These are phyloP conservation scores for Aethina tumida DNA, from an alignment of 1,140 invertebrate genomes.

Conservation along the genomic window DNA sequence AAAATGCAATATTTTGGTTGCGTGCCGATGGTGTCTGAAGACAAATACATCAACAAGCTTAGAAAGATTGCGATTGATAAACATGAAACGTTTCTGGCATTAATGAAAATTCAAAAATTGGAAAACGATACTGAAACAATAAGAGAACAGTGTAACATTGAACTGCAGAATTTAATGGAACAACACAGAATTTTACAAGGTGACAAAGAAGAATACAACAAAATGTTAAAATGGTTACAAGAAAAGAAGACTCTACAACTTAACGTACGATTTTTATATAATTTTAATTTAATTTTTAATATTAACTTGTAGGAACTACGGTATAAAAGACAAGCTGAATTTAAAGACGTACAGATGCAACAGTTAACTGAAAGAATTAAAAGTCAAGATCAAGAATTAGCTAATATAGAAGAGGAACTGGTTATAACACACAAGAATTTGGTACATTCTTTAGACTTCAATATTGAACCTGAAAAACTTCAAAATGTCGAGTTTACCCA, in stretches of 20 bases:
- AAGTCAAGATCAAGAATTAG: slow-evolving; percentile 29
- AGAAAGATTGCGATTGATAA: slow-evolving; percentile 21
- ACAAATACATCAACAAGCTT: slow-evolving; percentile 27
- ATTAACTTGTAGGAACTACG: slow-evolving; percentile 26
- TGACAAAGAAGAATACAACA: slow-evolving; percentile 9
- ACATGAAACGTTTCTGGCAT: slow-evolving; percentile 19
- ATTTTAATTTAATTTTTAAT: slow-evolving; percentile 1
- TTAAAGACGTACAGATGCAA: slow-evolving; percentile 30
- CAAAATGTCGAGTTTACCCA: slow-evolving; percentile 1
- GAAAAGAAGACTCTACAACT: slow-evolving; percentile 19
- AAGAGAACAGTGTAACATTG: slow-evolving; percentile 31
- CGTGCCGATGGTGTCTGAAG: slow-evolving; percentile 27
- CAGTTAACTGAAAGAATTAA: slow-evolving; percentile 23
- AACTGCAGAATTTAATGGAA: slow-evolving; percentile 12
- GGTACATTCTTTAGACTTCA: too few relatives aligned
- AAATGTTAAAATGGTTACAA: slow-evolving; percentile 18
- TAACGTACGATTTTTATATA: slow-evolving; percentile 15
- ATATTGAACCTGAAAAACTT: not conserved
- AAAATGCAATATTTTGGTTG: slow-evolving; percentile 32
- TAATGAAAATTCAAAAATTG: slow-evolving; percentile 25
- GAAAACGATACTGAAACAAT: slow-evolving; percentile 28
- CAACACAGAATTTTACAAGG: slow-evolving; percentile 1
- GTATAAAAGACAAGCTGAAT: slow-evolving; percentile 23
- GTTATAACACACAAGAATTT: slow-evolving; percentile 21
- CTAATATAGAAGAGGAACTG: slow-evolving; percentile 32